Base-by-base conservation (phyloP, 2,888 invertebrate species). In the Hirtodrosophila alboralis region DNA sequence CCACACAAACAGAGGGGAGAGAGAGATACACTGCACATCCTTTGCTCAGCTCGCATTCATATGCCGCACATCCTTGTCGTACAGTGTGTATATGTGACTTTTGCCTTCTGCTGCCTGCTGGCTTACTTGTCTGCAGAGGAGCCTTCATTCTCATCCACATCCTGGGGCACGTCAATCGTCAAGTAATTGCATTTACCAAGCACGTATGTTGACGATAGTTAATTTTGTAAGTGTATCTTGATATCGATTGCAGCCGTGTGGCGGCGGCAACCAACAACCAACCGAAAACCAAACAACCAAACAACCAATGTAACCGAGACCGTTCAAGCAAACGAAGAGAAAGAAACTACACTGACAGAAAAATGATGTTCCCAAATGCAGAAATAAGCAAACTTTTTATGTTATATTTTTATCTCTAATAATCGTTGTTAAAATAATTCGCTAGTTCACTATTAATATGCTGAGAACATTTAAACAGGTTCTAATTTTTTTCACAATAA, bases 121-220 rank as follows among this genome's bases (percentile, higher is more conserved):
- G n/a, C n/a, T 18, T 18, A 2, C 18, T 18, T 5, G 18, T 3
- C 18, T 18, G 3, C 18, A 18, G n/a, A n/a, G n/a, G n/a, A 1
- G 1, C 18, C 21, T 18, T 23, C 23, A 23, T 9, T 7, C 44
- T 34, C 31, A 9, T 34, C 8, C 58, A 37, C 27, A 30, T 40
- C 43, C 54, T 66, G 36, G 60, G 41, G 53, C 49, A 67, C 71
- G 74, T 81, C 83, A 84, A 81, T 81, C 76, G 83, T 61, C 84
- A 78, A 81, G 81, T 84, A 81, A 81, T 81, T 81, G 84, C 84
- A 84, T 81, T 81, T 81, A 74, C 81, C 79, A 67, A 62, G 81
- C 81, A 81, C 81, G 81, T 81, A 81, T 84, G 81, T 84, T 81
- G 81, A 81, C 84, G 81, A 84, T 81, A 84, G 84, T 84, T 81